Conservation (phyloP, 1,140 invertebrate species). For the Drosophila ironensis region DNA sequence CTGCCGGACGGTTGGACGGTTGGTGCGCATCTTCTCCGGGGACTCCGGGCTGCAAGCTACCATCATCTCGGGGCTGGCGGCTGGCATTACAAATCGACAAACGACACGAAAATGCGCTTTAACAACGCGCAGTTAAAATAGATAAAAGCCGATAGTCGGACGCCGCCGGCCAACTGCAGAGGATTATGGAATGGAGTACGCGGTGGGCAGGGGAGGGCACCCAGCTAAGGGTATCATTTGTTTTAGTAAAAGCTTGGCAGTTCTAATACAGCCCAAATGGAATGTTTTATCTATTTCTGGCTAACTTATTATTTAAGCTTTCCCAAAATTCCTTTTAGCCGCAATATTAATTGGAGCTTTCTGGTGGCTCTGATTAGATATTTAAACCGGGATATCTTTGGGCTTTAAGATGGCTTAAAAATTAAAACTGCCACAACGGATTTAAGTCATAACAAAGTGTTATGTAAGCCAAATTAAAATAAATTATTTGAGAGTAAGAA, state of each 20-base stretch:
- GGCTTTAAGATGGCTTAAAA: too few relatives aligned
- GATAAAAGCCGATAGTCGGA: conserved; percentile 77
- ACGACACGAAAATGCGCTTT: conserved; percentile 82
- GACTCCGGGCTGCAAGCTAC: conserved; percentile 26
- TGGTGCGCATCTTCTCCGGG: conserved; percentile 10
- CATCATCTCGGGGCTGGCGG: conserved; percentile 52
- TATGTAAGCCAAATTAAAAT: too few relatives aligned
- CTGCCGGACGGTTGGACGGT: too few relatives aligned
- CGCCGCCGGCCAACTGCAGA: conserved; percentile 45
- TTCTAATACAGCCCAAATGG: conserved; percentile 17
- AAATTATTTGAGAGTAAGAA: too few relatives aligned
- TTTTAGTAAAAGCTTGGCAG: conserved; percentile 21
- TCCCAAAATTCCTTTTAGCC: neutral
- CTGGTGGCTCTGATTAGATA: conserved; percentile 1
- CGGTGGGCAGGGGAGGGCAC: neutral
- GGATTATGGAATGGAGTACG: neutral
- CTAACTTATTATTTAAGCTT: conserved; percentile 4
- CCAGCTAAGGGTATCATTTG: conserved; percentile 12
- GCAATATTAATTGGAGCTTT: neutral
- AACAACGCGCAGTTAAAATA: conserved; percentile 80
- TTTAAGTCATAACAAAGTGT: too few relatives aligned
- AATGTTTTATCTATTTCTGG: conserved; percentile 36
- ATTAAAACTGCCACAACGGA: too few relatives aligned
- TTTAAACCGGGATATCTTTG: neutral
- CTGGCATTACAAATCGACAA: conserved; percentile 80